A percentile compares a stretch with the other conserved stretches of the same genome.
Evolutionary conservation across 2,888 invertebrate genomes (phyloP).

Genomic region (Pinctada fucata): DNA sequence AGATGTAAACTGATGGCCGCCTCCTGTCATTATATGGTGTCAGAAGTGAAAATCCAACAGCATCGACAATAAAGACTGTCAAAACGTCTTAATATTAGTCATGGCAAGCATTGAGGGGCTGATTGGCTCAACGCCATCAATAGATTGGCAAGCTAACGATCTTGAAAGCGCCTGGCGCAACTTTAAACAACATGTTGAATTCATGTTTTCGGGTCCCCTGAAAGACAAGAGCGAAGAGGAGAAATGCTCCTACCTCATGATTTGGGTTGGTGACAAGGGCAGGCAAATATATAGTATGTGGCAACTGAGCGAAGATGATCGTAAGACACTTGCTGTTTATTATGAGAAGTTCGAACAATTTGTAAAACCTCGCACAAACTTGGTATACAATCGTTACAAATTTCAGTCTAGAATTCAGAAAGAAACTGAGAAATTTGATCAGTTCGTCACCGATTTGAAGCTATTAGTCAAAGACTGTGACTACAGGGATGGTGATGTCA

Average conservation of each 20-base stretch:
- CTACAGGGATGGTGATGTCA: slow-evolving; percentile 35
- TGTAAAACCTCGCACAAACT: slow-evolving; percentile 41
- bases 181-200: slow-evolving; percentile 39
- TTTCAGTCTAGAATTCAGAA: slow-evolving; percentile 38
- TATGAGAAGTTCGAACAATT: slow-evolving; percentile 27
- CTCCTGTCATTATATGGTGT: slow-evolving; percentile 6
- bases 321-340: neutral
- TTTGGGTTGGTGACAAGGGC: slow-evolving; percentile 18
- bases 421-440: slow-evolving; percentile 36
- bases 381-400: slow-evolving; percentile 35
- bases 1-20: neutral
- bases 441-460: slow-evolving; percentile 40
- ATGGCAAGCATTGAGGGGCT: neutral
- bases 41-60: neutral
- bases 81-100: neutral
- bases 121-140: slow-evolving; percentile 10
- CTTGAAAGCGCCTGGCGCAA: slow-evolving; percentile 16
- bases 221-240: slow-evolving; percentile 7
- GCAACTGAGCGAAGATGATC: slow-evolving; percentile 1
- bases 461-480: slow-evolving; percentile 39
- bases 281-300: neutral
- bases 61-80: neutral
- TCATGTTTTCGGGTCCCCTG: slow-evolving; percentile 37
- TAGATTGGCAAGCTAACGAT: slow-evolving; percentile 15
- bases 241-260: slow-evolving; percentile 3